A percentile compares a stretch with the other conserved stretches of the same genome.
phyloP scores from a whole-genome alignment of 2,113 vertebrate species.

The Elephantulus edwardii region DNA sequence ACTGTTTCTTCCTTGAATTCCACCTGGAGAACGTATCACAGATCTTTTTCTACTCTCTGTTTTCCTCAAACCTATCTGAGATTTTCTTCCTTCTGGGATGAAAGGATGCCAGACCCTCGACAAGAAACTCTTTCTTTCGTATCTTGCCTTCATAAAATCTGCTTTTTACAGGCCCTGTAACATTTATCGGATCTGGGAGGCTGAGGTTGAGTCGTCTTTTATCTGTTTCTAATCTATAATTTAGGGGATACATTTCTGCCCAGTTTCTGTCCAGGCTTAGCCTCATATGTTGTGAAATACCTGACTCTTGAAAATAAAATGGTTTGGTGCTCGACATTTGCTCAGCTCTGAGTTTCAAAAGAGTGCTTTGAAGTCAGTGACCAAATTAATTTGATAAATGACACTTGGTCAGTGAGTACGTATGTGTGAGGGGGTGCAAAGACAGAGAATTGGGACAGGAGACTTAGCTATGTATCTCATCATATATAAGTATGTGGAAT shows the following conservation, averaged over 20 bases:
- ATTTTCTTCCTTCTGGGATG: background rate
- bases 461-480: background rate
- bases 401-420: background rate
- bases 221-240: background rate
- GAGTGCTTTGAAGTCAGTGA: background rate
- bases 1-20: background rate
- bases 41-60: background rate
- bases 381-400: background rate
- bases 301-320: constrained; percentile 32
- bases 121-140: background rate
- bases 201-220: background rate
- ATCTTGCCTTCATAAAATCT: background rate
- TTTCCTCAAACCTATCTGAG: background rate
- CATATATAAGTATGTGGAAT: background rate
- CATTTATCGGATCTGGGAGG: background rate
- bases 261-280: background rate
- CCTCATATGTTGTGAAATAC: background rate
- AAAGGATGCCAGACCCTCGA: background rate
- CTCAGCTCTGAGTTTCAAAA: background rate
- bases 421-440: background rate
- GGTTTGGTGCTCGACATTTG: background rate
- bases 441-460: background rate
- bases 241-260: background rate
- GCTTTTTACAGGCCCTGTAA: background rate
- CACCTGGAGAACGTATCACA: background rate